Conservation (phyloP, 2,888 invertebrate species). For the Philereme transversata region DNA sequence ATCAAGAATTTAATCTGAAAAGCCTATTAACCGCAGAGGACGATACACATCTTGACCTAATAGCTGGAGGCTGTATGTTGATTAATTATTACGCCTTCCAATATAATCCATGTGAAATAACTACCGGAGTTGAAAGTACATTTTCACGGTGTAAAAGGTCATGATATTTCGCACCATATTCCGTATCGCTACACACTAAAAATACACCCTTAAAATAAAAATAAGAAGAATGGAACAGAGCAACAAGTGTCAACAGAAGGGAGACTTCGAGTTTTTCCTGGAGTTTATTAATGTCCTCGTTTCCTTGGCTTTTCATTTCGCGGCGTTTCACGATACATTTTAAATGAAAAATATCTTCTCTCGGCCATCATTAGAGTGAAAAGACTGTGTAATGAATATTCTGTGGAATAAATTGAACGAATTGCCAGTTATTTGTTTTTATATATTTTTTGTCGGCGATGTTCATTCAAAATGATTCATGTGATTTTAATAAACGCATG, state of each 20-base stretch:
- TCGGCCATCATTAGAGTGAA: constrained; percentile 29
- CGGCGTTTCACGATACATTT: constrained; percentile 37
- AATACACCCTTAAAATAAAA: constrained; percentile 35
- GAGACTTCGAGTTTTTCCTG: constrained; percentile 47
- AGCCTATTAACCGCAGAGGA: not conserved
- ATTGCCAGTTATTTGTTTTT: constrained; percentile 8
- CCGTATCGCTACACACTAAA: constrained; percentile 20
- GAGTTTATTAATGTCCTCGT: constrained; percentile 55
- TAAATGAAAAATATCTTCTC: constrained; percentile 36
- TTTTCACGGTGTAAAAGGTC: constrained; percentile 2
- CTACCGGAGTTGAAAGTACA: not conserved
- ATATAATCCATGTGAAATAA: not conserved
- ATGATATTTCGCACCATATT: constrained; percentile 16
- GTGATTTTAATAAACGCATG: too few species aligned
- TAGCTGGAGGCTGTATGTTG: not conserved
- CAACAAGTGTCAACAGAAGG: constrained; percentile 66
- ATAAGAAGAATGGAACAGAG: constrained; percentile 47
- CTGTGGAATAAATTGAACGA: constrained; percentile 18
- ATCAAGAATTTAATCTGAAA: not conserved
- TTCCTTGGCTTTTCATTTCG: constrained; percentile 43
- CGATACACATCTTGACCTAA: not conserved
- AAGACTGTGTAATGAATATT: constrained; percentile 25
- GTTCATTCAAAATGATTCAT: too few species aligned
- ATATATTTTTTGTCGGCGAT: too few species aligned
- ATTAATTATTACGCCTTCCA: not conserved